Evolutionary conservation across 2,888 invertebrate genomes (phyloP).

Genomic region (Steromphala cineraria): DNA sequence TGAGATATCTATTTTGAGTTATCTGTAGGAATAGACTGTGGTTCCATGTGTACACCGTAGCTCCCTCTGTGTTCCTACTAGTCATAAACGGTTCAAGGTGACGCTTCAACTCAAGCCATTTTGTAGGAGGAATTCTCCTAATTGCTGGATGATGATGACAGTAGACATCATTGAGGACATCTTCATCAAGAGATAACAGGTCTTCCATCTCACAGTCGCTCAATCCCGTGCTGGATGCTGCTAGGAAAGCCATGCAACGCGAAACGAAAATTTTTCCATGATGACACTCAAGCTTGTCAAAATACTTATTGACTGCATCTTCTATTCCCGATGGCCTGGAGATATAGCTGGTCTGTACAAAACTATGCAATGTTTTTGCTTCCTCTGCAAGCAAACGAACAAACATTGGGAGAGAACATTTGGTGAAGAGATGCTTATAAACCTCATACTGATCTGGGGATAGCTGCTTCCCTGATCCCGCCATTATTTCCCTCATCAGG

Average conservation of each 20-base stretch:
- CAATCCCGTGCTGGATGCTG: slow-evolving; percentile 69
- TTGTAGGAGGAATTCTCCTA: slow-evolving; percentile 58
- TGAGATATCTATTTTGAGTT: slow-evolving; percentile 59
- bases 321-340: slow-evolving; percentile 49
- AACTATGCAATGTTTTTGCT: slow-evolving; percentile 55
- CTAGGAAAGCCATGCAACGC: slow-evolving; percentile 64
- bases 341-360: slow-evolving; percentile 27
- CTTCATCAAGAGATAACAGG: slow-evolving; percentile 72
- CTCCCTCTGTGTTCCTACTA: slow-evolving; percentile 60
- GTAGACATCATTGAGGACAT: slow-evolving; percentile 62
- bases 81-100: slow-evolving; percentile 62
- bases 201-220: slow-evolving; percentile 75
- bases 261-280: slow-evolving; percentile 63
- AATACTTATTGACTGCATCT: slow-evolving; percentile 54
- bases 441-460: slow-evolving; percentile 55
- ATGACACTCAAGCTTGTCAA: slow-evolving; percentile 59
- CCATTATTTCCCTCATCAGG: slow-evolving; percentile 44
- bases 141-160: slow-evolving; percentile 50
- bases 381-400: slow-evolving; percentile 56
- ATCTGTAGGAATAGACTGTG: slow-evolving; percentile 58
- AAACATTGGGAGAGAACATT: slow-evolving; percentile 63
- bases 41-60: slow-evolving; percentile 63
- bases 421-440: slow-evolving; percentile 48
- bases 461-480: slow-evolving; percentile 49
- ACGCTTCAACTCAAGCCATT: slow-evolving; percentile 68